phyloP scores from a whole-genome alignment of 2,113 vertebrate genomes.

The Chloroceryle aenea region DNA sequence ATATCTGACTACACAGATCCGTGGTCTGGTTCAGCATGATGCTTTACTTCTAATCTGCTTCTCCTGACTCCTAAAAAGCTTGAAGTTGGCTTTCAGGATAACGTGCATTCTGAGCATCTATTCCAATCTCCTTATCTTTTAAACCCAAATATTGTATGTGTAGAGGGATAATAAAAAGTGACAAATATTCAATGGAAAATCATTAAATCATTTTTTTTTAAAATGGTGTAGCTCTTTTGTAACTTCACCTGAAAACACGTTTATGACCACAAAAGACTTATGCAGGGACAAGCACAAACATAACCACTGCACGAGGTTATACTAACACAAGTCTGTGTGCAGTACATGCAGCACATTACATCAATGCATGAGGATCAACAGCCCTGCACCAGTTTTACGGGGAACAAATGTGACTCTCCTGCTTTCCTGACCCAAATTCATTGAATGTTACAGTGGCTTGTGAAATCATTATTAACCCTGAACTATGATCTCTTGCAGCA shows the following conservation, averaged over 20 bases:
- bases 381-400: background rate
- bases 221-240: background rate
- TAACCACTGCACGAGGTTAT: background rate
- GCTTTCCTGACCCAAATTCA: background rate
- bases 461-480: conserved; percentile 48
- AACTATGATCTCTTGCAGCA: conserved; percentile 19
- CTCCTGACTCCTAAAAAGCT: background rate
- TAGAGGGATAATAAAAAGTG: background rate
- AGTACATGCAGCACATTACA: background rate
- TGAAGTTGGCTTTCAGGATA: background rate
- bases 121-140: background rate
- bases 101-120: background rate
- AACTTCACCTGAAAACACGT: background rate
- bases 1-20: background rate
- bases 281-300: background rate
- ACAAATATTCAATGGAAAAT: background rate
- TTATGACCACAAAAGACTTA: background rate
- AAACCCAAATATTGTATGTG: background rate
- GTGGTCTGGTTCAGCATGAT: background rate
- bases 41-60: background rate
- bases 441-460: background rate
- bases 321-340: background rate
- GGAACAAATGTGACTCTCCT: background rate
- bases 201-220: rapidly evolving
- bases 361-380: background rate